Conservation (phyloP, 2,888 invertebrate genomes). For the Acronicta alni region DNA sequence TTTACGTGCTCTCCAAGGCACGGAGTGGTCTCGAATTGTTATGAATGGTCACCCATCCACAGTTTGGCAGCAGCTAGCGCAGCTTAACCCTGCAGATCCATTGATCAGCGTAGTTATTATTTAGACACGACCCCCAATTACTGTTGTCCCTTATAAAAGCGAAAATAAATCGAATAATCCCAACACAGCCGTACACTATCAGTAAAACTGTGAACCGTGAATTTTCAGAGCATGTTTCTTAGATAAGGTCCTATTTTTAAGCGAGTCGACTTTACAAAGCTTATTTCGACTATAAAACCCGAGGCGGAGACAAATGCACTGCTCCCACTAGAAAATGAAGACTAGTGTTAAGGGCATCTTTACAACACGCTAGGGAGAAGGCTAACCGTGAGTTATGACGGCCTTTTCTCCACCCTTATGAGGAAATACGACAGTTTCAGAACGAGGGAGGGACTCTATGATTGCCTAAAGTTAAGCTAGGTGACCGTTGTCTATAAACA, state of each 20-base stretch:
- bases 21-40: too few species aligned
- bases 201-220: constrained; percentile 2
- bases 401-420: constrained; percentile 87
- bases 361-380: constrained; percentile 85
- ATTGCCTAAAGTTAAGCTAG: constrained; percentile 80
- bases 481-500: constrained; percentile 61
- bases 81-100: too few species aligned
- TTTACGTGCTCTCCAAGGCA: too few species aligned
- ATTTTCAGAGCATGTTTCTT: constrained; percentile 34
- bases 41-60: too few species aligned
- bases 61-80: too few species aligned
- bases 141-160: constrained; percentile 22
- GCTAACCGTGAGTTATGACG: constrained; percentile 87
- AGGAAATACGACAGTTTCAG: constrained; percentile 87
- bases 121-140: too few species aligned
- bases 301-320: constrained; percentile 71
- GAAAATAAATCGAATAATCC: constrained; percentile 22
- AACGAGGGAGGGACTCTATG: constrained; percentile 77
- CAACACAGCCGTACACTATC: not conserved
- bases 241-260: constrained; percentile 46
- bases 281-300: constrained; percentile 61
- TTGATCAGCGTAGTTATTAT: too few species aligned
- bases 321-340: constrained; percentile 83
- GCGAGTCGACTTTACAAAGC: constrained; percentile 34
- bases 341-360: constrained; percentile 88